Conservation (phyloP, 2,113 vertebrate species). For the Podiceps cristatus region DNA sequence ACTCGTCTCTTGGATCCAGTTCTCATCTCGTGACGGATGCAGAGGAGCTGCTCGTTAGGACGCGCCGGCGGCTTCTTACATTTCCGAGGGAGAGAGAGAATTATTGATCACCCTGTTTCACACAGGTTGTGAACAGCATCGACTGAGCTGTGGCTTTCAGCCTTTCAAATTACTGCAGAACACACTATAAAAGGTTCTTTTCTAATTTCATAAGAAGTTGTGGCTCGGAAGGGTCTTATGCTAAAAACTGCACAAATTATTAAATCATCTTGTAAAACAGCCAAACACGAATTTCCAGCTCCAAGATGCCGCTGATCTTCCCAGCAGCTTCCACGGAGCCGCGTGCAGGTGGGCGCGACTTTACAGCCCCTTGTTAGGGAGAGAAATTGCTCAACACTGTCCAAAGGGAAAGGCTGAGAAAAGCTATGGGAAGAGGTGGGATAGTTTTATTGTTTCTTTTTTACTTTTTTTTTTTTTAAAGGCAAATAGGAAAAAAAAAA, state of each 20-base stretch:
- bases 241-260: not conserved
- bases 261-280: not conserved
- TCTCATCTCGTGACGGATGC: not conserved
- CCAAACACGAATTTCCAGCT: not conserved
- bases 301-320: accelerated
- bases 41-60: not conserved
- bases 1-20: too few species aligned
- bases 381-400: not conserved
- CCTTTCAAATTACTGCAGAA: not conserved
- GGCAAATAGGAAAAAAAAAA: not conserved
- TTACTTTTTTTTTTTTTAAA: not conserved
- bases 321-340: not conserved
- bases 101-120: not conserved
- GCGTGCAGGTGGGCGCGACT: accelerated
- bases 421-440: not conserved
- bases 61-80: not conserved
- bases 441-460: not conserved
- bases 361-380: not conserved
- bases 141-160: not conserved
- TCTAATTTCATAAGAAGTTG: not conserved
- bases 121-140: not conserved
- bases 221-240: not conserved
- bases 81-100: not conserved
- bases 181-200: not conserved
- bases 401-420: not conserved